Evolutionary conservation across 2,113 vertebrate genomes (phyloP), one percentile per base, ranked within the genome.

Genomic region (Ceyx margarethae): DNA sequence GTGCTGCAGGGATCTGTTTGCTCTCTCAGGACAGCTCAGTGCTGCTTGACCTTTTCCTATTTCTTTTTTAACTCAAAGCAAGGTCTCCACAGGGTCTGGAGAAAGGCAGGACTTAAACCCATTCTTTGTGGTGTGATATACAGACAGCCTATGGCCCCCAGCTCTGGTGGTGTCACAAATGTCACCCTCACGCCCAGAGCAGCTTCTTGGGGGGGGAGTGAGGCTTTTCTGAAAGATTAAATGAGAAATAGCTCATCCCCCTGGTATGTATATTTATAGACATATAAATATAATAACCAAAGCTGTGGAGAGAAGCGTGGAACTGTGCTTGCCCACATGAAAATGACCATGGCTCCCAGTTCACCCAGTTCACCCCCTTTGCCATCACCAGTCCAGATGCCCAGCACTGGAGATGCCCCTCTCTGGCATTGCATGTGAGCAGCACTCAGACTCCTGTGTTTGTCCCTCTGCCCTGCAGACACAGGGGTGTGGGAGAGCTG

Each of bases 1-100:
- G 87, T 5, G 18, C 89, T 92, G 89, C 94, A 85, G 96, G 88
- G 94, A 71, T 90, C n/a, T 93, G 93, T 97, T 97, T 97, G 85
- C 72, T 91, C 92, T 84, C 81, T 31, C 50, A 95, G 91, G 66
- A 91, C 95, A 91, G 81, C 87, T 95, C 83, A 81, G 35, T 79
- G 71, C 80, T 91, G 75, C 94, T 95, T 95, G 91, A 96, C 94
- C 92, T 95, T 92, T 53, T 74, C 74, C 90, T 89, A 14, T 91
- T 94, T 92, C 92, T 96, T 89, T 93, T 96, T 89, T 93, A 95
- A 95, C 92, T 66, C n/a, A n/a, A 87, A 95, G 81, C 62, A 90
- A 76, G 13, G 53, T 74, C 83, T 28, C 61, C 81, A 33, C 25
- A 89, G 90, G 71, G 62, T 76, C 75, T 88, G 53, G 83, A 93